Evolutionary conservation across 2,888 invertebrate species (phyloP).

Genomic region (Liposcelis brunnea): DNA sequence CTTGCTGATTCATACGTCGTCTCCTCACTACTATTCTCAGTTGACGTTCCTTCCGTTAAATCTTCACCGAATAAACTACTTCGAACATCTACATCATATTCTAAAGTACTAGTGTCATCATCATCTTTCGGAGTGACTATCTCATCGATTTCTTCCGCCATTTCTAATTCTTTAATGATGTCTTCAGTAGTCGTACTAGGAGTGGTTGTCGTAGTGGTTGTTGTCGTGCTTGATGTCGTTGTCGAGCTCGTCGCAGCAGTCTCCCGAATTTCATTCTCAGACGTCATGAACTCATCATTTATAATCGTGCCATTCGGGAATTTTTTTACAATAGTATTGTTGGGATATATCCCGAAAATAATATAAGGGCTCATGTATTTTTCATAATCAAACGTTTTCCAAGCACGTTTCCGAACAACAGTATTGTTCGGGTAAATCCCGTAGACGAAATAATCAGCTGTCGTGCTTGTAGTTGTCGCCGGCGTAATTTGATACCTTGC

Average conservation of each 20-base stretch:
- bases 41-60: no score
- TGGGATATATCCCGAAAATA: conserved; percentile 57
- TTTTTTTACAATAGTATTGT: conserved; percentile 61
- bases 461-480: conserved; percentile 11
- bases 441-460: conserved; percentile 52
- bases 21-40: no score
- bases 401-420: conserved; percentile 55
- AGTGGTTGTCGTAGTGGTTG: conserved; percentile 23
- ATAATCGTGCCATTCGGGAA: conserved; percentile 64
- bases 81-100: no score
- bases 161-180: not conserved
- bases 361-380: conserved; percentile 52
- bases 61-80: no score
- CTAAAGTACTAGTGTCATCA: no score
- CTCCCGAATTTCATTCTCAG: conserved; percentile 1
- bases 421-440: conserved; percentile 64
- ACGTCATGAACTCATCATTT: conserved; percentile 31
- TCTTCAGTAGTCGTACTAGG: not conserved
- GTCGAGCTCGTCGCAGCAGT: conserved; percentile 25
- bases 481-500: conserved; percentile 8
- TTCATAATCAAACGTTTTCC: conserved; percentile 44
- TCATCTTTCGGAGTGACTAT: not conserved
- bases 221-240: conserved; percentile 26
- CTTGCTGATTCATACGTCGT: no score
- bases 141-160: not conserved